These are phyloP conservation scores for Mirounga angustirostris DNA, from an alignment of 2,113 vertebrate species.

Conservation along the genomic window DNA sequence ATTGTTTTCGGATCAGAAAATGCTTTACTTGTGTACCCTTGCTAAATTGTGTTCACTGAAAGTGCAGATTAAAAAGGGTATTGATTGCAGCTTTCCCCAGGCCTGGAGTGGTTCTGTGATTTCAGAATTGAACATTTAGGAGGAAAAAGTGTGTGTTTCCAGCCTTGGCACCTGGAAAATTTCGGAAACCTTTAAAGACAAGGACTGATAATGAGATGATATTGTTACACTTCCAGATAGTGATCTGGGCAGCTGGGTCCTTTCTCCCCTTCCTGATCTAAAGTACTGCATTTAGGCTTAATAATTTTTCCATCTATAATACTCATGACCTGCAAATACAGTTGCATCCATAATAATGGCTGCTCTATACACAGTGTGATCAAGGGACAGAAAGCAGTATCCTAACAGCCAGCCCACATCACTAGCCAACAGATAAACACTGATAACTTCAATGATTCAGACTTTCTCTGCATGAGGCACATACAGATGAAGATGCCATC, in stretches of 20 bases:
- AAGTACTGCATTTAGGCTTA: slow-evolving; percentile 14
- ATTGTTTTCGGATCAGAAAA: slow-evolving; percentile 76
- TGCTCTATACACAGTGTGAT: neutral
- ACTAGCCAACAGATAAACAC: neutral
- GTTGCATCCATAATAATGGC: neutral
- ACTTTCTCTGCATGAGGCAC: neutral
- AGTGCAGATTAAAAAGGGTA: slow-evolving; percentile 74
- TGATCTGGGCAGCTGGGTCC: neutral
- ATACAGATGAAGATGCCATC: neutral
- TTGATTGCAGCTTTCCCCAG: slow-evolving; percentile 70
- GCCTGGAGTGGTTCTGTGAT: slow-evolving; percentile 64
- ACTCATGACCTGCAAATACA: neutral
- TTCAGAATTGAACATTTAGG: slow-evolving; percentile 48
- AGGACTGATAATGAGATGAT: slow-evolving; percentile 63
- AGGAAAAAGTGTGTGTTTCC: slow-evolving; percentile 53
- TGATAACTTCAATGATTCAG: neutral
- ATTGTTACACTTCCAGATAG: slow-evolving; percentile 50
- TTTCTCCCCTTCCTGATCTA: slow-evolving; percentile 36
- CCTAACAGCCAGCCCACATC: neutral
- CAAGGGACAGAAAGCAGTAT: neutral
- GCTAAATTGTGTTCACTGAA: slow-evolving; percentile 73
- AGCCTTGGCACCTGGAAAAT: slow-evolving; percentile 46
- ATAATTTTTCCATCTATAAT: neutral
- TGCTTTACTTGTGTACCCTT: slow-evolving; percentile 67
- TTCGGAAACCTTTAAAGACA: slow-evolving; percentile 62